Evolutionary conservation across 1,140 invertebrate species (phyloP).

Genomic region (Polyergus mexicanus): DNA sequence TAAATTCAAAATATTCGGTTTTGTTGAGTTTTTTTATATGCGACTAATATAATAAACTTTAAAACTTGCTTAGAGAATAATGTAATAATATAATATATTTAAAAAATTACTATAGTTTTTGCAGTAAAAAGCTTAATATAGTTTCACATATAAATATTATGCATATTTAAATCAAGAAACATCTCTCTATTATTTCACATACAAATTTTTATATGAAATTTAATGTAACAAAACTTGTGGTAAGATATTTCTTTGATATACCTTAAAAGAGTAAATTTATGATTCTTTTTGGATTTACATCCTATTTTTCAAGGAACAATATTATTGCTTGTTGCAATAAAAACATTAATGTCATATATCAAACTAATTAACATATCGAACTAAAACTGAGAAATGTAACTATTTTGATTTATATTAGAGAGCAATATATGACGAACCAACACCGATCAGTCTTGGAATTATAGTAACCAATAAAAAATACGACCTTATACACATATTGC

Average conservation of each 20-base stretch:
- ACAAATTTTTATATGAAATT: not conserved
- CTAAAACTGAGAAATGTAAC: slow-evolving; percentile 22
- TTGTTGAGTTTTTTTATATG: not conserved
- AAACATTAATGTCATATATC: no score
- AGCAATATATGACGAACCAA: slow-evolving; percentile 82
- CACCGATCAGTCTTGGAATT: slow-evolving; percentile 85
- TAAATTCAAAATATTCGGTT: slow-evolving; percentile 16
- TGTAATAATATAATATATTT: not conserved
- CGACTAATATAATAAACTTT: not conserved
- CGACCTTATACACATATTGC: slow-evolving; percentile 79
- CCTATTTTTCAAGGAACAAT: not conserved
- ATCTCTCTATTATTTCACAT: not conserved
- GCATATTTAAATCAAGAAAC: not conserved
- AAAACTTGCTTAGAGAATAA: not conserved
- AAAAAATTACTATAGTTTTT: not conserved
- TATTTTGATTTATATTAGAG: slow-evolving; percentile 62
- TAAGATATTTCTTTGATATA: not conserved
- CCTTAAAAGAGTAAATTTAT: not conserved
- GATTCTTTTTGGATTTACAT: slow-evolving; percentile 15
- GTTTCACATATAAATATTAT: not conserved
- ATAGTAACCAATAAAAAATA: slow-evolving; percentile 81
- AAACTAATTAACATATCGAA: not conserved
- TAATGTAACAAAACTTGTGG: not conserved
- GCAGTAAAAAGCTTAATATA: not conserved
- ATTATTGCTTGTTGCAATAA: slow-evolving; percentile 11